phyloP scores from a whole-genome alignment of 2,113 vertebrate species.

The Microcebus lehilahytsara region DNA sequence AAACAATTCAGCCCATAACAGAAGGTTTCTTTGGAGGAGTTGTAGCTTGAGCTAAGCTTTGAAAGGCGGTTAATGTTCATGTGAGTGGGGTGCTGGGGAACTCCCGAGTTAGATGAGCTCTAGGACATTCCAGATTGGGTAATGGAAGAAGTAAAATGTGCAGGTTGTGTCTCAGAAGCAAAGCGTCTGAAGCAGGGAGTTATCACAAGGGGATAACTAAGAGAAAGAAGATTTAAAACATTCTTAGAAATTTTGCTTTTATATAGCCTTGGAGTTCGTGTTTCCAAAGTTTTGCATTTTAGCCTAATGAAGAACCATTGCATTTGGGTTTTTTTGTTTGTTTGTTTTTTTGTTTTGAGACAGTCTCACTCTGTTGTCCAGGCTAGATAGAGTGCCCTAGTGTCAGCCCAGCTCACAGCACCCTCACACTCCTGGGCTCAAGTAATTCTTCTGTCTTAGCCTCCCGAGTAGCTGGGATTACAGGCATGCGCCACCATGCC shows the following conservation, averaged over 20 bases:
- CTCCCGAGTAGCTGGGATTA: too few relatives aligned
- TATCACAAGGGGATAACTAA: not conserved
- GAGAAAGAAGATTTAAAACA: not conserved
- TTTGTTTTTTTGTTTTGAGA: not conserved
- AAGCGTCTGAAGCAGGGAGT: not conserved
- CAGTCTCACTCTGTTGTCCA: too few relatives aligned
- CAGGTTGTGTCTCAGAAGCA: not conserved
- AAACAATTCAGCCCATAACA: not conserved
- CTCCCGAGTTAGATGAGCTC: not conserved
- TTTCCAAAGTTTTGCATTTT: not conserved
- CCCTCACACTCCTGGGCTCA: too few relatives aligned
- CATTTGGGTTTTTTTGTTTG: not conserved
- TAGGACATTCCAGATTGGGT: too few relatives aligned
- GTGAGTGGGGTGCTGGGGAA: not conserved
- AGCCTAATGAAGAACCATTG: not conserved
- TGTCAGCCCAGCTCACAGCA: too few relatives aligned
- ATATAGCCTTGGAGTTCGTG: not conserved
- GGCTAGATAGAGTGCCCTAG: too few relatives aligned
- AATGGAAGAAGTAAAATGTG: not conserved
- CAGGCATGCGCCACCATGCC: too few relatives aligned
- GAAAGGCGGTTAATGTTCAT: not conserved
- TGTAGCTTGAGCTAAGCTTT: not conserved
- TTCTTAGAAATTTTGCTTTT: not conserved
- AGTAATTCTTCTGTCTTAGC: too few relatives aligned
- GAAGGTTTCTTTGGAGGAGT: not conserved